Evolutionary conservation across 2,113 vertebrate species (phyloP), one percentile per base, ranked within the genome.

Genomic region (Trematomus loennbergii): DNA sequence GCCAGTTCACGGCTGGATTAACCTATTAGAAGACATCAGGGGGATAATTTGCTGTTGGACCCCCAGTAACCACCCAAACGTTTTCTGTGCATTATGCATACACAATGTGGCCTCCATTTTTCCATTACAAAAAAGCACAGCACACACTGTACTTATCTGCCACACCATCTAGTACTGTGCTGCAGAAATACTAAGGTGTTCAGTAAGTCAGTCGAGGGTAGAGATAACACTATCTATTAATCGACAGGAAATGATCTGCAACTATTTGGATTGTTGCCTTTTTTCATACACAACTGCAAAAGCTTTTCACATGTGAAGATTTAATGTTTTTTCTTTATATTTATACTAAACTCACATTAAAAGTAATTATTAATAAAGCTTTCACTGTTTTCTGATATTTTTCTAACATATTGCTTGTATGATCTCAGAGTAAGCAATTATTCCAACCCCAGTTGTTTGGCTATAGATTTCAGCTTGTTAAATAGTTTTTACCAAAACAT

Each of bases 241-340:
- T n/a, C 73, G 57, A 73, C 29, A 53, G 64, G 58, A 63, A 63
- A 40, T 40, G 12, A 54, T 73, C 18, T 5, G 52, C 68, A 16
- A 46, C 33, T 36, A n/a, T 22, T 33, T 12, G 11, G 11, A 54
- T n/a, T 64, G 15, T n/a, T 48, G 45, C 48, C 8, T 11, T 49
- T 49, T 25, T 25, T 48, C 1, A 17, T 29, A 16, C 22, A n/a
- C 8, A n/a, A 52, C 22, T 29, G 48, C 46, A 15, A 18, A 18
- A 12, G 16, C 10, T 36, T 36, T 29, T 67, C 5, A 18, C 12
- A 66, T 4, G 13, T 25, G 12, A 65, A 1, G 15, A 49, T 17
- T 25, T 50, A 1, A 9, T 50, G 18, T 3, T 40, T 18, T 29
- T 29, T 18, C 9, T 22, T 66, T 49, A 4, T 64, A 18, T 16